Conservation (phyloP, 1,140 invertebrate genomes). For the Bursaphelenchus mucronatus region DNA sequence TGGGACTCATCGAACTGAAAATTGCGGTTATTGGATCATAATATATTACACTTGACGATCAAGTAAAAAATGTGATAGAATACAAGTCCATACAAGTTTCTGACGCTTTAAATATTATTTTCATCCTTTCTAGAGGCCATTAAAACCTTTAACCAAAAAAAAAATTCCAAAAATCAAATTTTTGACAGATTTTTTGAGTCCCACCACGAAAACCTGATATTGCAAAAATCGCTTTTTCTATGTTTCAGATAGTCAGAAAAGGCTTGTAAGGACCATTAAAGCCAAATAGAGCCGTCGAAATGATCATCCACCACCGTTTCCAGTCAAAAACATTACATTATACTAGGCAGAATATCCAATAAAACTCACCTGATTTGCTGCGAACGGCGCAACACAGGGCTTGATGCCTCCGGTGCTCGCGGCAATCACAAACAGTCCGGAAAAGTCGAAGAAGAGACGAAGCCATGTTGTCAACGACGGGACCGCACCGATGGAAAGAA, state of each 20-base stretch:
- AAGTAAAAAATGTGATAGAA: constrained; percentile 12
- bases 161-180: constrained; percentile 14
- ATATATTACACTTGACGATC: constrained; percentile 14
- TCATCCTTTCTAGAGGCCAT: not conserved
- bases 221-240: not conserved
- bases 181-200: not conserved
- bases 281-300: not conserved
- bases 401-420: constrained; percentile 92
- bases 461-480: constrained; percentile 59
- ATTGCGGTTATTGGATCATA: constrained; percentile 69
- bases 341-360: not conserved
- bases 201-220: not conserved
- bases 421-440: constrained; percentile 72
- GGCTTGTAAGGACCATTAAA: no score
- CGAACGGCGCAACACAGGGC: constrained; percentile 91
- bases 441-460: constrained; percentile 60
- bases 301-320: constrained; percentile 54
- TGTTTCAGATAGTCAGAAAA: no score
- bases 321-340: constrained; percentile 66
- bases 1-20: constrained; percentile 65
- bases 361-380: constrained; percentile 61
- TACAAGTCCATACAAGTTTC: constrained; percentile 12
- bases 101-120: not conserved
- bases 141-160: not conserved
- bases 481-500: constrained; percentile 72